A percentile compares a stretch with the other conserved stretches of the same genome.
These are phyloP conservation scores for Bucorvus abyssinicus DNA, from an alignment of 2,797 vertebrate genomes.

Conservation along the genomic window DNA sequence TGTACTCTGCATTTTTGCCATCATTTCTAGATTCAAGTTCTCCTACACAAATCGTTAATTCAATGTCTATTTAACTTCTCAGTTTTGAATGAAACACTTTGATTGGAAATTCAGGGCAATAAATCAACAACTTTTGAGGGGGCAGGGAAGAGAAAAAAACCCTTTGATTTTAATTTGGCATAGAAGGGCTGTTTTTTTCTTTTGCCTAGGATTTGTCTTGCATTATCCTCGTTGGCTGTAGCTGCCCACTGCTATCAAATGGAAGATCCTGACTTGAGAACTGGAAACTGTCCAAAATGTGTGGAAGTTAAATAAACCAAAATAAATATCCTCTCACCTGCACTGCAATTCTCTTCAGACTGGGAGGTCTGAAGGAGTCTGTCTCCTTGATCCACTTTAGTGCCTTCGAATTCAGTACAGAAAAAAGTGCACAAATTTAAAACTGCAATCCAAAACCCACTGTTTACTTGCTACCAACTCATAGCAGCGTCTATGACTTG, in stretches of 20 bases:
- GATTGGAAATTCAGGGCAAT: not conserved
- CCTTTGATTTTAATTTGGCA: not conserved
- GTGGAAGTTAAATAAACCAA: not conserved
- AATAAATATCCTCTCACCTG: not conserved
- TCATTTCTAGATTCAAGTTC: not conserved
- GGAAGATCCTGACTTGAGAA: not conserved
- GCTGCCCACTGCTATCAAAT: not conserved
- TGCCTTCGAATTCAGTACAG: not conserved
- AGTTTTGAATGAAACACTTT: not conserved
- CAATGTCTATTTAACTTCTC: not conserved
- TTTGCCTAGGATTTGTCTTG: not conserved
- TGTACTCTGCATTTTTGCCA: not conserved
- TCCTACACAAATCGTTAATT: not conserved
- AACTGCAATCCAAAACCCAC: not conserved
- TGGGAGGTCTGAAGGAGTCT: slow-evolving; percentile 18
- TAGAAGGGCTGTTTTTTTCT: not conserved
- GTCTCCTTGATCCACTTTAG: not conserved
- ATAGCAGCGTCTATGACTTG: not conserved
- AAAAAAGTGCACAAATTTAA: not conserved
- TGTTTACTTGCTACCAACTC: not conserved
- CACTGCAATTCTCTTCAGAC: not conserved
- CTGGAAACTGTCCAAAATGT: not conserved
- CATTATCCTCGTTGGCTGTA: not conserved
- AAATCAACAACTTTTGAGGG: not conserved
- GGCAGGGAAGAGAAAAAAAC: not conserved